These are phyloP conservation scores for Ciconia boyciana DNA, from an alignment of 2,113 vertebrate species.

Conservation along the genomic window DNA sequence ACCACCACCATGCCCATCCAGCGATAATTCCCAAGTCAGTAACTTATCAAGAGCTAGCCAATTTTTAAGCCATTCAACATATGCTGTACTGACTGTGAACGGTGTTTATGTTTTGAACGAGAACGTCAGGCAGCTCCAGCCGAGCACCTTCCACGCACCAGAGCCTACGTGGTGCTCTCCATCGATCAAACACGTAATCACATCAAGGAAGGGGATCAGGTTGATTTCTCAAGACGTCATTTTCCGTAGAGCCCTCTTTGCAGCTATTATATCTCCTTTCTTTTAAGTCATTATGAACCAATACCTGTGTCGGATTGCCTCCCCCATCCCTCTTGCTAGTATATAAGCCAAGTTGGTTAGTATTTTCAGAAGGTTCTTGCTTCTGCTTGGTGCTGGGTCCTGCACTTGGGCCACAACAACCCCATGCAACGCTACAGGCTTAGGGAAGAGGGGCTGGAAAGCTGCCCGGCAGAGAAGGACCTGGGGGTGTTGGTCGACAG, in stretches of 20 bases:
- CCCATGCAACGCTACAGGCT: too few species aligned
- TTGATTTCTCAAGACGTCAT: too few species aligned
- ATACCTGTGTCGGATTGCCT: neutral
- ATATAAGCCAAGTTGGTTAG: neutral
- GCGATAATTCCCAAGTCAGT: neutral
- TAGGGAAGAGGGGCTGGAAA: too few species aligned
- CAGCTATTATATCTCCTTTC: neutral
- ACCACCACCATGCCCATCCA: neutral
- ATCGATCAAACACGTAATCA: neutral
- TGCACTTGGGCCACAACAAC: too few species aligned
- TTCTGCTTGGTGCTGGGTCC: too few species aligned
- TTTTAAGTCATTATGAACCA: neutral
- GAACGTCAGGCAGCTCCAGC: neutral
- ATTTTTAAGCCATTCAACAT: neutral
- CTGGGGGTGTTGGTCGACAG: too few species aligned
- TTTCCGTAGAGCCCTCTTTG: neutral
- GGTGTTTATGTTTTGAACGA: neutral
- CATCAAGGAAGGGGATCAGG: neutral
- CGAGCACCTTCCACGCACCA: neutral
- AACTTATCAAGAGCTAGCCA: too few species aligned
- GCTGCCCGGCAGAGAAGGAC: too few species aligned
- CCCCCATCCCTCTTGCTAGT: too few species aligned
- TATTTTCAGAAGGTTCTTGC: neutral
- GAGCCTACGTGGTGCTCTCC: neutral
- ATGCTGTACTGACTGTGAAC: fast-evolving